Evolutionary conservation across 1,140 invertebrate species (phyloP).

Genomic region (Drosophila mayri): DNA sequence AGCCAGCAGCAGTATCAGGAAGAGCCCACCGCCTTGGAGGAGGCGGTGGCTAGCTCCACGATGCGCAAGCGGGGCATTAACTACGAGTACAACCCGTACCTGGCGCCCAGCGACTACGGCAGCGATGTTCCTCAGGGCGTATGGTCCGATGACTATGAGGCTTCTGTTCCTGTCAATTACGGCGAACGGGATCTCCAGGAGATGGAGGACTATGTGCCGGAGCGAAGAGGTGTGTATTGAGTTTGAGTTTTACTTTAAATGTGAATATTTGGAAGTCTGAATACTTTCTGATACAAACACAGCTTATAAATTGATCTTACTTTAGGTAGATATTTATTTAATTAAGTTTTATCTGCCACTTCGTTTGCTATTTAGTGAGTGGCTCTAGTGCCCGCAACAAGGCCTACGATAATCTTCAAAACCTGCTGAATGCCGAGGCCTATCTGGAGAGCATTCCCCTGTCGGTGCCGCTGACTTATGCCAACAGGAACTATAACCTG

Average conservation of each 20-base stretch:
- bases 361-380: slow-evolving; percentile 21
- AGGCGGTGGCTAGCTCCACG: slow-evolving; percentile 64
- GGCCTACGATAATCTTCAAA: slow-evolving; percentile 82
- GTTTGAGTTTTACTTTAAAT: background rate
- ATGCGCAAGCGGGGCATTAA: slow-evolving; percentile 81
- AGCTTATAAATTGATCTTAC: background rate
- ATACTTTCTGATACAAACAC: background rate
- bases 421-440: slow-evolving; percentile 76
- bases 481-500: slow-evolving; percentile 77
- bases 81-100: slow-evolving; percentile 70
- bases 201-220: slow-evolving; percentile 74
- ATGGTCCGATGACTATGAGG: slow-evolving; percentile 69
- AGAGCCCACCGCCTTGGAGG: slow-evolving; percentile 63
- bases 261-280: background rate
- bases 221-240: slow-evolving; percentile 50
- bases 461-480: slow-evolving; percentile 71
- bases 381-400: slow-evolving; percentile 63
- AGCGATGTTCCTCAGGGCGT: slow-evolving; percentile 43
- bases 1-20: slow-evolving; percentile 63
- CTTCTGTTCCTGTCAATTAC: slow-evolving; percentile 43
- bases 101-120: slow-evolving; percentile 41
- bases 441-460: slow-evolving; percentile 76
- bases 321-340: background rate
- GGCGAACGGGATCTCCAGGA: slow-evolving; percentile 72
- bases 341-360: background rate